Base-by-base conservation (phyloP, 2,113 vertebrate genomes). In the Xenopus laevis region DNA sequence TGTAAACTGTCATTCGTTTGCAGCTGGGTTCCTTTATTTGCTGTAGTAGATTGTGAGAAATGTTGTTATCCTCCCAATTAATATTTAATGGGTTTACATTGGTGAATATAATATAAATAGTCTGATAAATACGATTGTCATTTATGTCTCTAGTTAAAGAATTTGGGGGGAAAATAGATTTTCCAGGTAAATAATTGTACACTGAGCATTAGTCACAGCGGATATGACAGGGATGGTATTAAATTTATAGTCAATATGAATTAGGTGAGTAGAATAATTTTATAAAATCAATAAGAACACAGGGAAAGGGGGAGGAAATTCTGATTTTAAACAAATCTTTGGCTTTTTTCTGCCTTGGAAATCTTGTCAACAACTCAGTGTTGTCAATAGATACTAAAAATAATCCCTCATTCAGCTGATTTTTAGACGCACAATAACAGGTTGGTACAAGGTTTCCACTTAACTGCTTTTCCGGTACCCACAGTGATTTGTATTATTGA, bases 341-440 rank as follows among this genome's bases (percentile, higher is more conserved):
- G 23, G 33, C 27, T 33, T 72, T 18, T 30, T 30, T 60, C 45
- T 27, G 33, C 23, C 44, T 17, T 50, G 20, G 3, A 21, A 11
- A 53, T 57, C 61, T 45, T 72, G 46, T 53, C 47, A 40, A 53
- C 59, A 50, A 18, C 21, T 10, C 13, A 50, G 30, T 6, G 50
- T 71, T 12, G 20, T 52, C 70, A 63, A 50, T 63, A 71, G 8
- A 17, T 16, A 20, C 59, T 63, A 71, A 71, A 71, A 60, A 58
- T 70, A 58, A 59, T 27, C n/a, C 10, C 13, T 4, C 12, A 10
- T 33, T 70, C 4, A 13, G 40, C 33, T 40, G 33, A 40, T 40
- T 40, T 2, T 40, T 40, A 9, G 8, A 40, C 8, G 33, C 33
- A 40, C 33, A 40, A 27, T 27, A 27, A 40, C 33, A 40, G 33